These are phyloP conservation scores for Chymomyza fuscimana DNA, from an alignment of 2,888 invertebrate genomes.

Conservation along the genomic window DNA sequence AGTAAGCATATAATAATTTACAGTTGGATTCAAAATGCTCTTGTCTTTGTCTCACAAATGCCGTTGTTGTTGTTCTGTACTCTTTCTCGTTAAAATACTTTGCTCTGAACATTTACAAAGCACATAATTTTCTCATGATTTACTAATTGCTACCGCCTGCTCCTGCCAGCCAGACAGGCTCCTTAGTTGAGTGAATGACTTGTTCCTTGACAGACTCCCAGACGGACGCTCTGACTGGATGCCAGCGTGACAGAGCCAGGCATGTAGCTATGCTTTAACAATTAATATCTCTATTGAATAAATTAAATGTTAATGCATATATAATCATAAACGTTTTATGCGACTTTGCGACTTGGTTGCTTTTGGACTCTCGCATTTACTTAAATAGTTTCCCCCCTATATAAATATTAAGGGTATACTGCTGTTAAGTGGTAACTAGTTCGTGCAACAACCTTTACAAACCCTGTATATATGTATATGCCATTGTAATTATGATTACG, in stretches of 20 bases:
- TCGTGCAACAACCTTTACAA: neutral
- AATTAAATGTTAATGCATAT: conserved; percentile 43
- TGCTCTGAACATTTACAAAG: conserved; percentile 9
- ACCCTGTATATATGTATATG: too few relatives aligned
- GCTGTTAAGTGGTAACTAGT: neutral
- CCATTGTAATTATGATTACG: neutral
- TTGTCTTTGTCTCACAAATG: conserved; percentile 7
- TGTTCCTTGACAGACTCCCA: neutral
- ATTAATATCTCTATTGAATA: conserved; percentile 47
- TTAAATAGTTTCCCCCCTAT: conserved; percentile 21
- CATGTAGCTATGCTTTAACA: conserved; percentile 21
- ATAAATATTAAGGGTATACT: neutral
- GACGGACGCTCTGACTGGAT: neutral
- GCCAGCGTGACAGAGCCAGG: neutral
- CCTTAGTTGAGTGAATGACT: neutral
- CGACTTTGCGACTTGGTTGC: neutral
- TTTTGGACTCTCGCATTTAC: neutral
- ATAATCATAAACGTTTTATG: conserved; percentile 7
- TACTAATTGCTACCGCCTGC: conserved; percentile 48
- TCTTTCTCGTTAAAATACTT: neutral
- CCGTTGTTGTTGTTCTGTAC: neutral
- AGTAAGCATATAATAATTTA: conserved; percentile 44
- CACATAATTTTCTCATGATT: conserved; percentile 49
- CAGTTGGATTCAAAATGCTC: conserved; percentile 41
- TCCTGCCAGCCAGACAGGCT: neutral